Percentiles rank a stretch among this genome's conserved stretches.
These are phyloP conservation scores for Astreopora myriophthalma DNA, from an alignment of 64 coral and sea anemone genomes.

Conservation along the genomic window DNA sequence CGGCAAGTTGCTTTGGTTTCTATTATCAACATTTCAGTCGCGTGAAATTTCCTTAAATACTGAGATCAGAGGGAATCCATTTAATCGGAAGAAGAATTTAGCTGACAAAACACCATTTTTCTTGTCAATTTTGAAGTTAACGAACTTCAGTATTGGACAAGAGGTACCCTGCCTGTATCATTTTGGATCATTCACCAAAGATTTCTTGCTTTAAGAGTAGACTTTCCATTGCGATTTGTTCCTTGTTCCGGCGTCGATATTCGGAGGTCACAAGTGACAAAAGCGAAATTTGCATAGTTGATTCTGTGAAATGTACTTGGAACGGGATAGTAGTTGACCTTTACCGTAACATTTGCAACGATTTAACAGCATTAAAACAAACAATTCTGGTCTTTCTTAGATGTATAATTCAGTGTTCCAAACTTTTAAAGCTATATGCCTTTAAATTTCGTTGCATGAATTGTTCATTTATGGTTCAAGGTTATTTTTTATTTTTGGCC, in stretches of 20 bases:
- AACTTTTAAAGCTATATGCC: not conserved
- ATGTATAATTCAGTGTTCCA: not conserved
- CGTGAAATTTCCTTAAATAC: not conserved
- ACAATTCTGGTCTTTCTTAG: not conserved
- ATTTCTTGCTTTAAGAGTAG: not conserved
- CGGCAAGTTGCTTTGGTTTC: not conserved
- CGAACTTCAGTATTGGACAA: not conserved
- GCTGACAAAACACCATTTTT: not conserved
- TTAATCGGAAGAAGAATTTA: not conserved
- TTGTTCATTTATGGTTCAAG: not conserved
- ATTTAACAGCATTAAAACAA: not conserved
- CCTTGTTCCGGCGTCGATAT: not conserved
- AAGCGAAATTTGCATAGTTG: conserved; percentile 34
- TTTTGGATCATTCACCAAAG: not conserved
- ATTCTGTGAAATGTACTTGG: conserved; percentile 1
- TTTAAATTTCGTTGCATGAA: not conserved
- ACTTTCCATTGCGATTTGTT: not conserved
- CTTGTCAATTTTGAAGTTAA: not conserved
- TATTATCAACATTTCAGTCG: not conserved
- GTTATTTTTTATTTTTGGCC: not conserved
- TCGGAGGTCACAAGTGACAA: not conserved
- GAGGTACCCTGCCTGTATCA: not conserved
- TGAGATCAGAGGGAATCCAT: not conserved
- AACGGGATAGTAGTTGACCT: not conserved
- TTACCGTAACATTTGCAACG: not conserved